Base-by-base conservation (phyloP, 1,140 invertebrate genomes). In the Pemphigus obesinymphae region DNA sequence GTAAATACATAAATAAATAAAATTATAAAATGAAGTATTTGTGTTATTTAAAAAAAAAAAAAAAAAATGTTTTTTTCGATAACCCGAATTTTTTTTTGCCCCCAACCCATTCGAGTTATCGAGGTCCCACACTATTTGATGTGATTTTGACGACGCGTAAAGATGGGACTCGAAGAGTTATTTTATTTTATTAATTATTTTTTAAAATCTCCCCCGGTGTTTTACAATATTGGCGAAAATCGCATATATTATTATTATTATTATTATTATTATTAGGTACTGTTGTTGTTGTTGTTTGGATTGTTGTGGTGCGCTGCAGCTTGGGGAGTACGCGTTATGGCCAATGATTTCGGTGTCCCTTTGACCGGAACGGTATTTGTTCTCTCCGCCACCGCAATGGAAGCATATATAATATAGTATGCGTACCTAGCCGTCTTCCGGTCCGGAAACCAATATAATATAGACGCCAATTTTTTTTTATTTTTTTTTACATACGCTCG, bases 321-420 rank as follows among this genome's bases (percentile, higher is more conserved):
- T 43, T 23, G 76, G 75, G 55, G 53, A 80, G 45, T 63, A 40
- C 13, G 26, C 55, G 76, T 80, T 80, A 80, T 80, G 76, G 53
- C 55, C 53, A 63, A 80, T 61, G 76, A 63, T 80, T 80, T 43
- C 34, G 34, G 76, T 61, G 76, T 58, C 55, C 55, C 53, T 80
- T 80, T 43, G 63, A 80, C 76, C 76, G 76, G 76, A 80, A 80
- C 76, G 55, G 53, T 80, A 80, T 80, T 80, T 80, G 76, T 80
- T 80, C 73, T 53, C 26, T 76, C 20, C 73, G n/a, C 17, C 11
- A 17, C 11, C 15, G 48, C 26, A 17, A 11, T 63, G 76, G 73
- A 34, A 53, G 26, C 11, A 58, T n/a, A n/a, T n/a, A n/a, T n/a
- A n/a, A n/a, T n/a, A 45, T n/a, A 40, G 34, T 50, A 53, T n/a